Conservation (phyloP, 2,797 vertebrate genomes). For the Staurois parvus region DNA sequence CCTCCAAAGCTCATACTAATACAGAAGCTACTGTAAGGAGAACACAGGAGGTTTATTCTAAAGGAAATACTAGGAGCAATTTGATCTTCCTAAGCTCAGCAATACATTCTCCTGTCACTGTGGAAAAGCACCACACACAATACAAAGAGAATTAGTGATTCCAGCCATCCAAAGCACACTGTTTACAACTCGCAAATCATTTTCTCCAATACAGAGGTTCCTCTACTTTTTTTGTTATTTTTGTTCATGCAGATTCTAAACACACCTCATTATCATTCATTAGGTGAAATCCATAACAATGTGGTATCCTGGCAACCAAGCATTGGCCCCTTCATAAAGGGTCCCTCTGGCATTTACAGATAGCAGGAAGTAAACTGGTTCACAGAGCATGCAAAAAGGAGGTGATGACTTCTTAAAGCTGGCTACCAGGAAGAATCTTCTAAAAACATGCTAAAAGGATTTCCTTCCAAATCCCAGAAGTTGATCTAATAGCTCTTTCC, state of each 20-base stretch:
- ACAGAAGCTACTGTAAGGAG: background rate
- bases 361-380: constrained; percentile 40
- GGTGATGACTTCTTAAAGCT: constrained; percentile 15
- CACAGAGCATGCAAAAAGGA: constrained; percentile 38
- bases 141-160: background rate
- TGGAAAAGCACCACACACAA: background rate
- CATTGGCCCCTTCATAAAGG: constrained; percentile 25
- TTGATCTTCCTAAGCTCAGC: background rate
- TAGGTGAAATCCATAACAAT: constrained; percentile 63
- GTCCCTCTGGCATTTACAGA: constrained; percentile 62
- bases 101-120: background rate
- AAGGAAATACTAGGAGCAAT: background rate
- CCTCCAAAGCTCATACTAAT: background rate
- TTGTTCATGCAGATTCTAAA: constrained; percentile 43
- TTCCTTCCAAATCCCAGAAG: background rate
- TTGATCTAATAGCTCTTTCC: background rate
- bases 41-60: background rate
- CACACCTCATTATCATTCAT: constrained; percentile 66
- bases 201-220: background rate
- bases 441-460: background rate
- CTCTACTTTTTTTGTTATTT: background rate
- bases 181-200: constrained; percentile 5
- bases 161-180: background rate
- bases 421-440: background rate
- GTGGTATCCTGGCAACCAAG: constrained; percentile 71